Evolutionary conservation across 2,888 invertebrate genomes (phyloP).

Genomic region (Altica lythri): DNA sequence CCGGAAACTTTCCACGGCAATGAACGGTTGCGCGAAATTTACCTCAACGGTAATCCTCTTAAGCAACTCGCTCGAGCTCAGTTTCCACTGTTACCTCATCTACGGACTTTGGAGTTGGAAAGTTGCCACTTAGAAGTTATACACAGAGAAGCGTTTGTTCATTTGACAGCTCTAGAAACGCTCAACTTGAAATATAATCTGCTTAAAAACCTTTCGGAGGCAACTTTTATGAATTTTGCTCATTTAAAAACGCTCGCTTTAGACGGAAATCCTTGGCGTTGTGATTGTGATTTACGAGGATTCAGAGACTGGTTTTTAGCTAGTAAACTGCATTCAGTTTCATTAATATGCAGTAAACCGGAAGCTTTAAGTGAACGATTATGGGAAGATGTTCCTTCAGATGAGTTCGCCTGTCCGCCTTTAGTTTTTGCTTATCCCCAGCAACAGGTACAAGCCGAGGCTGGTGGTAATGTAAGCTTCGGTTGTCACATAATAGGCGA

Average conservation of each 20-base stretch:
- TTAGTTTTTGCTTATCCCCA: slow-evolving; percentile 60
- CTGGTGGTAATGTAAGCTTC: slow-evolving; percentile 81
- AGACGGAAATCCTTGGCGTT: slow-evolving; percentile 88
- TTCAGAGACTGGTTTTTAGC: slow-evolving; percentile 84
- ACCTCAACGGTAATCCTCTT: slow-evolving; percentile 82
- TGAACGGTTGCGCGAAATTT: slow-evolving; percentile 77
- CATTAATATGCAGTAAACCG: slow-evolving; percentile 76
- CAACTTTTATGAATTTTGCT: slow-evolving; percentile 71
- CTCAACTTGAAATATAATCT: slow-evolving; percentile 82
- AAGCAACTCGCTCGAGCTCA: slow-evolving; percentile 73
- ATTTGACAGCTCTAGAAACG: slow-evolving; percentile 73
- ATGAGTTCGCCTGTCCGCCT: slow-evolving; percentile 83
- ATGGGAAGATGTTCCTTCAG: slow-evolving; percentile 77
- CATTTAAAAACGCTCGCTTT: slow-evolving; percentile 80
- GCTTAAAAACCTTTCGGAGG: slow-evolving; percentile 70
- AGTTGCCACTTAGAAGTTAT: slow-evolving; percentile 77
- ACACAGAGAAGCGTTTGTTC: slow-evolving; percentile 76
- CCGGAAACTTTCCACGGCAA: slow-evolving; percentile 83
- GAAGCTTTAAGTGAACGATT: slow-evolving; percentile 68
- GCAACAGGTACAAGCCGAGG: slow-evolving; percentile 67
- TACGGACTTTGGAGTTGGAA: slow-evolving; percentile 79
- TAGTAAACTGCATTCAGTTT: slow-evolving; percentile 73
- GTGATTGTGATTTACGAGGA: slow-evolving; percentile 83
- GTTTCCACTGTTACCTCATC: slow-evolving; percentile 80
- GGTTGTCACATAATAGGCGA: slow-evolving; percentile 82